Percentiles rank a stretch among this genome's conserved stretches.
These are phyloP conservation scores for Cynoglossus semilaevis DNA, from an alignment of 2,113 vertebrate species.

Conservation along the genomic window DNA sequence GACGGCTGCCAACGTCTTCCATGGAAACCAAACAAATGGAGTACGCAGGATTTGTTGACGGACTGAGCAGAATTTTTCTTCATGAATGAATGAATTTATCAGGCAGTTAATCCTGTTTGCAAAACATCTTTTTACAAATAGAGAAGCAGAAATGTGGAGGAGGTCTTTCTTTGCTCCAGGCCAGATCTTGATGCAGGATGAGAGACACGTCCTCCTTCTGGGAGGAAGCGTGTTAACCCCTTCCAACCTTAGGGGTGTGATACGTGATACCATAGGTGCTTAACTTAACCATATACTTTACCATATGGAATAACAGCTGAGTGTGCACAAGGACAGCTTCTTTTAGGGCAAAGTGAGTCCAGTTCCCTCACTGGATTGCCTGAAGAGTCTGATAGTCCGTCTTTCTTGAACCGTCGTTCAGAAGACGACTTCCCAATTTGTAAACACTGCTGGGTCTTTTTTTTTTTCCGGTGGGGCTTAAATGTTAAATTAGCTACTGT, in stretches of 20 bases:
- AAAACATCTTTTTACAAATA: constrained; percentile 47
- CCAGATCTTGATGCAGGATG: constrained; percentile 63
- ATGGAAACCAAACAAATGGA: constrained; percentile 49
- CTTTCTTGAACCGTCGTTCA: constrained; percentile 25
- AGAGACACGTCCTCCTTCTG: constrained; percentile 53
- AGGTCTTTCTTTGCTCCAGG: constrained; percentile 51
- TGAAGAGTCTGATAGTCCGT: constrained; percentile 16
- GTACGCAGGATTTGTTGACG: neutral
- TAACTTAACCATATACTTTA: constrained; percentile 57
- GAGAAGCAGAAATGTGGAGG: constrained; percentile 46
- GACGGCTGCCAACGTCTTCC: constrained; percentile 17
- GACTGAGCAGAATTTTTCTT: constrained; percentile 1
- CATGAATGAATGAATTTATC: constrained; percentile 12
- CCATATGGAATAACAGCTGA: constrained; percentile 47
- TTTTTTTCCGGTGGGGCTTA: too few species aligned
- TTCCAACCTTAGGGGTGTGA: constrained; percentile 59
- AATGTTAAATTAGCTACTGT: too few species aligned
- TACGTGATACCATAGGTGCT: constrained; percentile 57
- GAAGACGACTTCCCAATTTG: neutral
- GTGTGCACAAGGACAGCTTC: constrained; percentile 15
- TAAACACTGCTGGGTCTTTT: neutral
- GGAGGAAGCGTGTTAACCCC: constrained; percentile 66
- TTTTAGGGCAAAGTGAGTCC: constrained; percentile 45
- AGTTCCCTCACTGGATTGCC: constrained; percentile 45
- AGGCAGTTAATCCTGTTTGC: constrained; percentile 47